phyloP scores from a whole-genome alignment of 2,888 invertebrate species.

The Exephanes ischioxanthus region DNA sequence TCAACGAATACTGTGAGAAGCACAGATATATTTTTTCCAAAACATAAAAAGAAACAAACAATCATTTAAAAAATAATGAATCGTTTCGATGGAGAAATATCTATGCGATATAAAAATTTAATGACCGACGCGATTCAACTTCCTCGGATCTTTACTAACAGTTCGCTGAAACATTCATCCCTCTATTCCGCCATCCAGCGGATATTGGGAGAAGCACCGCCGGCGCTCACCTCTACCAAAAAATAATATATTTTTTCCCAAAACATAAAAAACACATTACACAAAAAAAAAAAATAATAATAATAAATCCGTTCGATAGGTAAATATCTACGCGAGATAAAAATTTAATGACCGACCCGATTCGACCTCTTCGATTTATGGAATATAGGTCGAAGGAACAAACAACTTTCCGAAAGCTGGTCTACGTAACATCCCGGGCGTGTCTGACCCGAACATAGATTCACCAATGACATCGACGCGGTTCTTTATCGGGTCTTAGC shows the following conservation, averaged over 20 bases:
- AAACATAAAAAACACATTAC: no score
- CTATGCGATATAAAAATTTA: not conserved
- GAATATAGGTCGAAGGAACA: not conserved
- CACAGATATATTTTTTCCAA: not conserved
- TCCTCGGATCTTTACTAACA: constrained; percentile 36
- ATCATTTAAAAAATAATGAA: not conserved
- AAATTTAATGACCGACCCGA: not conserved
- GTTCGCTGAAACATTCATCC: constrained; percentile 24
- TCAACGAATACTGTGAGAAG: constrained; percentile 6
- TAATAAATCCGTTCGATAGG: not conserved
- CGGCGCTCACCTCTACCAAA: not conserved
- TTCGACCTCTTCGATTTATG: not conserved
- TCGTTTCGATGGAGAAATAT: no score
- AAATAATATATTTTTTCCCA: no score
- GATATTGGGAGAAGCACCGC: constrained; percentile 11
- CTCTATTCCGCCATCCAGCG: not conserved
- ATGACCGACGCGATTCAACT: not conserved
- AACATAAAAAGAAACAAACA: not conserved
- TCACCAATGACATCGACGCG: not conserved
- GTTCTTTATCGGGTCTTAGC: not conserved
- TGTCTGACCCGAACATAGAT: constrained; percentile 2
- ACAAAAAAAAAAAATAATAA: not conserved
- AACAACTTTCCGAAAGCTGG: not conserved
- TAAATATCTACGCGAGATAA: not conserved
- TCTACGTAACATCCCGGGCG: not conserved